Evolutionary conservation across 2,888 invertebrate genomes (phyloP).

Genomic region (Amiota communis): DNA sequence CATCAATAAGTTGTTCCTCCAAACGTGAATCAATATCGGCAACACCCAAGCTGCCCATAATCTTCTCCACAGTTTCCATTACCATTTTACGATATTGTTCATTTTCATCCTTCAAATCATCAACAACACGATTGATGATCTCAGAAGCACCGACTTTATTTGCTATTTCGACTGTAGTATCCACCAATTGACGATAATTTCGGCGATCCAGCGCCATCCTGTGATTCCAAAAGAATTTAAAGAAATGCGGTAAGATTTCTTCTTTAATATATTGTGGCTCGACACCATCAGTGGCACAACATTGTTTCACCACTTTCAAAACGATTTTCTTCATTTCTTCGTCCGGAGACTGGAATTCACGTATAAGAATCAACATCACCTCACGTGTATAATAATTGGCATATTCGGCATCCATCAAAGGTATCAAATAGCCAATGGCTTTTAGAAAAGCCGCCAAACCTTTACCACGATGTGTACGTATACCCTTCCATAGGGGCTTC

Average conservation of each 20-base stretch:
- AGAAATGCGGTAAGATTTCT: conserved; percentile 98
- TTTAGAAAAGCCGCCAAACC: conserved; percentile 99
- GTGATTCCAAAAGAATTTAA: conserved; percentile 99
- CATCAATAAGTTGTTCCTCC: conserved; percentile 99
- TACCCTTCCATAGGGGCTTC: conserved; percentile 99
- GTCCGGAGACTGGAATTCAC: conserved; percentile 99
- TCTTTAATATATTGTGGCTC: conserved; percentile 99
- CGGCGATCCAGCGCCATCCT: conserved; percentile 98
- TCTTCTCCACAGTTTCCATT: conserved; percentile 99
- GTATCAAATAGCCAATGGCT: conserved; percentile 99
- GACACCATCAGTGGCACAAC: conserved; percentile 99
- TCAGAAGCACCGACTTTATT: conserved; percentile 99
- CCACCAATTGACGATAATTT: conserved; percentile 97
- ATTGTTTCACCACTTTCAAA: conserved; percentile 99
- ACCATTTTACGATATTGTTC: conserved; percentile 99
- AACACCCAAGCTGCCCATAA: conserved; percentile 97
- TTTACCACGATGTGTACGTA: conserved; percentile 90
- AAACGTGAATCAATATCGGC: conserved; percentile 98
- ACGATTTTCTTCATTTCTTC: conserved; percentile 99
- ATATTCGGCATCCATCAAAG: conserved; percentile 99
- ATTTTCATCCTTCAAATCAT: conserved; percentile 99
- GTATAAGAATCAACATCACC: conserved; percentile 91
- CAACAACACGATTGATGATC: conserved; percentile 98
- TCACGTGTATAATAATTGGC: conserved; percentile 99
- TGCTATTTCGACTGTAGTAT: conserved; percentile 99